These are phyloP conservation scores for Bombus ignitus DNA, from an alignment of 1,140 invertebrate genomes.

Conservation along the genomic window DNA sequence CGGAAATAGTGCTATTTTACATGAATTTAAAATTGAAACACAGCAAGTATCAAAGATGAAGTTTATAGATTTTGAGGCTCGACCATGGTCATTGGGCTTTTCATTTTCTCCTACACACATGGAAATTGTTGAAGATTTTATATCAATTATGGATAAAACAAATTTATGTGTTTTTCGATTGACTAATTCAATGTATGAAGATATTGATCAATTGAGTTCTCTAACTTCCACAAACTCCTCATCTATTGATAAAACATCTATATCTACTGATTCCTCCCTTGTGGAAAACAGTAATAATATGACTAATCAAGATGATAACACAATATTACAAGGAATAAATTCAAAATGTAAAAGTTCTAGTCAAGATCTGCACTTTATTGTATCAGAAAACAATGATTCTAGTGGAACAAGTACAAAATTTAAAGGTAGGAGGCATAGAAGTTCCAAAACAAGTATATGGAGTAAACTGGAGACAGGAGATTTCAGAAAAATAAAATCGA, in stretches of 20 bases:
- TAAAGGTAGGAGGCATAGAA: conserved; percentile 48
- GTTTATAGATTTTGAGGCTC: conserved; percentile 87
- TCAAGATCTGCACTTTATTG: conserved; percentile 40
- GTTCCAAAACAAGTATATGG: conserved; percentile 67
- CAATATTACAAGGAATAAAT: conserved; percentile 30
- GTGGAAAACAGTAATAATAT: conserved; percentile 56
- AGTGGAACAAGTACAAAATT: conserved; percentile 28
- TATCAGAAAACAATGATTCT: conserved; percentile 51
- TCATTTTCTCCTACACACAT: conserved; percentile 82
- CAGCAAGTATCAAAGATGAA: conserved; percentile 86
- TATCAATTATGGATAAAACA: conserved; percentile 82
- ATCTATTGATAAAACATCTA: conserved; percentile 74
- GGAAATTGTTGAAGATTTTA: conserved; percentile 84
- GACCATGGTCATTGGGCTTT: conserved; percentile 82
- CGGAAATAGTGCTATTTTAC: conserved; percentile 83
- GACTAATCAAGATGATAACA: conserved; percentile 50
- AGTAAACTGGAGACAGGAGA: conserved; percentile 58
- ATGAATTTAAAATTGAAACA: conserved; percentile 84
- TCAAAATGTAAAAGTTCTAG: conserved; percentile 25
- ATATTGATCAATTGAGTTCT: conserved; percentile 75
- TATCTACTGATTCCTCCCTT: conserved; percentile 74
- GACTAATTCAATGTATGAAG: conserved; percentile 78
- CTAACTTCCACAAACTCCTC: conserved; percentile 74
- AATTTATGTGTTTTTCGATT: conserved; percentile 75
- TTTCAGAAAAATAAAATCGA: conserved; percentile 31